phyloP scores from a whole-genome alignment of 2,888 invertebrate species.

The Pemphredon lugubris region DNA sequence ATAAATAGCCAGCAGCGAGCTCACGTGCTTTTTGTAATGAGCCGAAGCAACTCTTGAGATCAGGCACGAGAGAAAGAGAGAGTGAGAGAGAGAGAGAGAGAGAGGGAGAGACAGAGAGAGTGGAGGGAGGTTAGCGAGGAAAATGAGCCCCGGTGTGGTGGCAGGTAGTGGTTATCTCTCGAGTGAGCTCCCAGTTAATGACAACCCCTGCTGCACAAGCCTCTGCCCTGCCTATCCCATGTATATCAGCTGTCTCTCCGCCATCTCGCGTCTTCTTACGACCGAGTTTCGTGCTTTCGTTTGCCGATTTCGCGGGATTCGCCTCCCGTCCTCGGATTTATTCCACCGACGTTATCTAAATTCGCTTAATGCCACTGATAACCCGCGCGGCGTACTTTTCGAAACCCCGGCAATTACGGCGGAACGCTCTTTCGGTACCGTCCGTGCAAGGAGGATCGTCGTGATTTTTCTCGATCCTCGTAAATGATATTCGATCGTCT shows the following conservation, averaged over 20 bases:
- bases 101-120: conserved; percentile 20
- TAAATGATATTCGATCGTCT: too few species aligned
- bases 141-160: conserved; percentile 78
- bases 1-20: conserved; percentile 75
- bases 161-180: conserved; percentile 80
- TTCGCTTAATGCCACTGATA: conserved; percentile 17
- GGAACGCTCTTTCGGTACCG: too few species aligned
- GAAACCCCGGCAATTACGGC: background rate
- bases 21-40: conserved; percentile 73
- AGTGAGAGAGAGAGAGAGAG: conserved; percentile 5
- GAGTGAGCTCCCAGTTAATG: conserved; percentile 80
- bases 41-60: conserved; percentile 58
- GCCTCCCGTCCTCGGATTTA: background rate
- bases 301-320: conserved; percentile 30
- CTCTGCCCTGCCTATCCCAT: conserved; percentile 69
- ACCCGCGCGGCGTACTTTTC: background rate
- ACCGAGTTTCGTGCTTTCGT: conserved; percentile 54
- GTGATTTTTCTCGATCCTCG: too few species aligned
- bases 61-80: conserved; percentile 4
- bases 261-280: conserved; percentile 44
- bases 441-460: too few species aligned
- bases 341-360: conserved; percentile 17
- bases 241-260: conserved; percentile 70
- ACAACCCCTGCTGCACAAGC: conserved; percentile 74
- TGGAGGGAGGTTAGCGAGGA: conserved; percentile 66